Conservation (phyloP, 1,140 invertebrate genomes). For the Apis cerana region DNA sequence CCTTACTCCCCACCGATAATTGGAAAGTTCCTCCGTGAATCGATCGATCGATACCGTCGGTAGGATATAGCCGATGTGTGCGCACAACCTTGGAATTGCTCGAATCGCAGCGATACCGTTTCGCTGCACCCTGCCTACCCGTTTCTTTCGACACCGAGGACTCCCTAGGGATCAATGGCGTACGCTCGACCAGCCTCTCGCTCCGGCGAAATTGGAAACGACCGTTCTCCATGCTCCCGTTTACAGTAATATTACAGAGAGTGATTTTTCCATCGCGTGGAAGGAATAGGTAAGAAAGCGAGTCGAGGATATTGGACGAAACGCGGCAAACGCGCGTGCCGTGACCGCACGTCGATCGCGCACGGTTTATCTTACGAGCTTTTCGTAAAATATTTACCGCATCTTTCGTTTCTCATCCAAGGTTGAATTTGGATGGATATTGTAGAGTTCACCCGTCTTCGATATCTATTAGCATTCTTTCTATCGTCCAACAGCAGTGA, state of each 20-base stretch:
- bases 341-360: too few species aligned
- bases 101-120: constrained; percentile 58
- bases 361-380: neutral
- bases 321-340: too few species aligned
- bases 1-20: constrained; percentile 38
- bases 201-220: too few species aligned
- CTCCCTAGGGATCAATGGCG: constrained; percentile 46
- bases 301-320: too few species aligned
- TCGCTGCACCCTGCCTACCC: constrained; percentile 46
- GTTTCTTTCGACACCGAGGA: constrained; percentile 53
- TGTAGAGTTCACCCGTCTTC: too few species aligned
- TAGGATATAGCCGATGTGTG: neutral
- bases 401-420: constrained; percentile 3
- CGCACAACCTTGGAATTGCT: constrained; percentile 60
- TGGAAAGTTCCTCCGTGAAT: constrained; percentile 49
- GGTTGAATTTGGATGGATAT: constrained; percentile 39
- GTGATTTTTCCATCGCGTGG: too few species aligned
- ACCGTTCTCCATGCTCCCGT: too few species aligned
- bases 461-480: too few species aligned
- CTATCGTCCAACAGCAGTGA: too few species aligned
- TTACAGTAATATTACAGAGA: too few species aligned
- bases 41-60: constrained; percentile 53
- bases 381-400: constrained; percentile 36
- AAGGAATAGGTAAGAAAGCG: too few species aligned
- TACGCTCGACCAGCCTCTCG: neutral